A percentile compares a stretch with the other conserved stretches of the same genome.
Evolutionary conservation across 2,113 vertebrate genomes (phyloP).

Genomic region (Steatornis caripensis): DNA sequence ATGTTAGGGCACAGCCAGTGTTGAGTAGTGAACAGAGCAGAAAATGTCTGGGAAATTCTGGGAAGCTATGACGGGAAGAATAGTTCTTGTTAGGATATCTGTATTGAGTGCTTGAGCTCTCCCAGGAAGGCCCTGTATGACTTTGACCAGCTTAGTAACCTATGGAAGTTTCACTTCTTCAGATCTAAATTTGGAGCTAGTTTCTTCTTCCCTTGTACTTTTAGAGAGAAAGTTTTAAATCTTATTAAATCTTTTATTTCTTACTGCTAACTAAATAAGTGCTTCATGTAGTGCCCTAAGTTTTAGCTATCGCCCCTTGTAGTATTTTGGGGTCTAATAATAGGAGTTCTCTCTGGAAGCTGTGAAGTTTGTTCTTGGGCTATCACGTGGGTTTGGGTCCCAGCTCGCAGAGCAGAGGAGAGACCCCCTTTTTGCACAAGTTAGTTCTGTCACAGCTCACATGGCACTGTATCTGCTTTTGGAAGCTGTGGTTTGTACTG

Average conservation of each 20-base stretch:
- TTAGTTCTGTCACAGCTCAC: neutral
- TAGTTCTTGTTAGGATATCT: neutral
- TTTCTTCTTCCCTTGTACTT: neutral
- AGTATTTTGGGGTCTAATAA: neutral
- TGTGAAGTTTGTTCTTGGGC: neutral
- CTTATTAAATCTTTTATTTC: neutral
- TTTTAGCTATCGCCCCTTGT: neutral
- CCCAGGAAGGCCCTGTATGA: neutral
- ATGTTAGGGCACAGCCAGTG: neutral
- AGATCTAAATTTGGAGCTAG: neutral
- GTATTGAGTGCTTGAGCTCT: neutral
- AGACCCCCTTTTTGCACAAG: neutral
- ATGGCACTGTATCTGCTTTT: neutral
- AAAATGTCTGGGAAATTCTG: neutral
- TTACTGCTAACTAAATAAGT: neutral
- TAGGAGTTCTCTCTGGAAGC: neutral
- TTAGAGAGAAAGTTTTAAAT: neutral
- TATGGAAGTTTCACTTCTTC: neutral
- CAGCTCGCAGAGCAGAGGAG: neutral
- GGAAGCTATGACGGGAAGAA: neutral
- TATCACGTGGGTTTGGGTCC: fast-evolving
- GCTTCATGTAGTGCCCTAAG: neutral
- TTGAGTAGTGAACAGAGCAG: neutral
- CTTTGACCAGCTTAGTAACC: neutral
- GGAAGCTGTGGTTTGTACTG: neutral